phyloP scores from a whole-genome alignment of 1,140 invertebrate genomes.

The Scaptomyza pallida region DNA sequence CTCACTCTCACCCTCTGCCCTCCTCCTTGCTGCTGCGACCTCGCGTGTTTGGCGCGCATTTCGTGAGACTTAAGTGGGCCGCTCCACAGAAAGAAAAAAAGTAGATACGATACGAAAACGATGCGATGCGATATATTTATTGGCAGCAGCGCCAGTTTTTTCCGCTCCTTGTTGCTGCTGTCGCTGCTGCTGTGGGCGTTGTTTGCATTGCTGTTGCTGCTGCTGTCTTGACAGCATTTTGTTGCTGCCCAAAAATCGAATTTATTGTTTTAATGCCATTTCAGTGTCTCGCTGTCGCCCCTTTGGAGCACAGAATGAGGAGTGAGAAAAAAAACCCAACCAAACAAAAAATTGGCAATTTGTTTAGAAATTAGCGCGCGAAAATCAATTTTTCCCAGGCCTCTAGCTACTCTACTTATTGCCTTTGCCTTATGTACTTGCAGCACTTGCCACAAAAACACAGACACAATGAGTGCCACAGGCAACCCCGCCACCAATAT shows the following conservation, averaged over 20 bases:
- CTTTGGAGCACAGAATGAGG: too few species aligned
- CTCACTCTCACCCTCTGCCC: not conserved
- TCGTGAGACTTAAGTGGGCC: constrained; percentile 75
- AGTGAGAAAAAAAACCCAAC: too few species aligned
- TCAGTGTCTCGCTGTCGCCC: constrained; percentile 58
- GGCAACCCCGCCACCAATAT: constrained; percentile 12
- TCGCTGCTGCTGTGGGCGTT: constrained; percentile 32
- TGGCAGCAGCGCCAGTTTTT: constrained; percentile 58
- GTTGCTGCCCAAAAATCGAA: constrained; percentile 70
- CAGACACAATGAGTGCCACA: constrained; percentile 31
- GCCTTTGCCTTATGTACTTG: not conserved
- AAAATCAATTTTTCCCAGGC: constrained; percentile 66
- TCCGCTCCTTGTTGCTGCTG: constrained; percentile 4
- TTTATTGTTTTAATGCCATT: constrained; percentile 82
- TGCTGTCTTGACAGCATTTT: constrained; percentile 40
- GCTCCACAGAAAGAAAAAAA: constrained; percentile 33
- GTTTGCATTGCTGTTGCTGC: constrained; percentile 38
- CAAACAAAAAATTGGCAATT: constrained; percentile 72
- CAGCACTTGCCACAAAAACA: not conserved
- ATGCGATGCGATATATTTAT: constrained; percentile 64
- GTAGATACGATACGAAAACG: constrained; percentile 24
- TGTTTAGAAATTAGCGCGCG: constrained; percentile 80
- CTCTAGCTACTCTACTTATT: constrained; percentile 4
- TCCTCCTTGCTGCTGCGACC: constrained; percentile 22
- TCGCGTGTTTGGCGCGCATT: constrained; percentile 74